Percentiles rank a stretch among this genome's conserved stretches.
Conservation (phyloP, 2,888 invertebrate genomes). For the Epiblema foenella region DNA sequence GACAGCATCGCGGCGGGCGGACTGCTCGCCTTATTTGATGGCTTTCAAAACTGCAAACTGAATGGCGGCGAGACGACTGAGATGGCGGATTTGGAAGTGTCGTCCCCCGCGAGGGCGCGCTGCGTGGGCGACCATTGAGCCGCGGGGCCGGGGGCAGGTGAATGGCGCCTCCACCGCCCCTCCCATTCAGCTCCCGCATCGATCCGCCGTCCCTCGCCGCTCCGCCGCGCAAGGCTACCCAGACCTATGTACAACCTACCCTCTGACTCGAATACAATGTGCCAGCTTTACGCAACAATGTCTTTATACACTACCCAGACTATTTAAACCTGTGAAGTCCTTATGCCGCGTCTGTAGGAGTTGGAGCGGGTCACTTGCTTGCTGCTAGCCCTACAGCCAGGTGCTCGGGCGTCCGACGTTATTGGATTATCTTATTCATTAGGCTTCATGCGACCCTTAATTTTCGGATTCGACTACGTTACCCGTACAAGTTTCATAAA, state of each 20-base stretch:
- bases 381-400: conserved; percentile 1
- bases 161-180: conserved; percentile 71
- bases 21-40: conserved; percentile 59
- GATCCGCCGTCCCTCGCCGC: conserved; percentile 60
- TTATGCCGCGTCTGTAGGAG: neutral
- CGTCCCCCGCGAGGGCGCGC: conserved; percentile 55
- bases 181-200: conserved; percentile 74
- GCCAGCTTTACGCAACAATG: conserved; percentile 27
- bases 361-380: conserved; percentile 5
- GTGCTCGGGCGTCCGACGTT: conserved; percentile 48
- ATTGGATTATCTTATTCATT: conserved; percentile 55
- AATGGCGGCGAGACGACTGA: conserved; percentile 73
- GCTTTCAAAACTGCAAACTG: conserved; percentile 71
- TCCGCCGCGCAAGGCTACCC: conserved; percentile 40
- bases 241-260: conserved; percentile 31
- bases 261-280: conserved; percentile 33
- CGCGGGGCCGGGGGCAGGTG: conserved; percentile 71
- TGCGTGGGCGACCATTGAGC: conserved; percentile 83
- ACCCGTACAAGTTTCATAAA: neutral
- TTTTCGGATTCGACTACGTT: conserved; percentile 23
- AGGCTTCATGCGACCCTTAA: conserved; percentile 47
- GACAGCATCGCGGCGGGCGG: conserved; percentile 49
- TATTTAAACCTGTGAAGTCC: conserved; percentile 9
- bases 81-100: conserved; percentile 71
- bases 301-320: neutral